Percentiles rank a stretch among this genome's conserved stretches.
phyloP scores from a whole-genome alignment of 2,797 vertebrate genomes.

The Acanthurus tractus region DNA sequence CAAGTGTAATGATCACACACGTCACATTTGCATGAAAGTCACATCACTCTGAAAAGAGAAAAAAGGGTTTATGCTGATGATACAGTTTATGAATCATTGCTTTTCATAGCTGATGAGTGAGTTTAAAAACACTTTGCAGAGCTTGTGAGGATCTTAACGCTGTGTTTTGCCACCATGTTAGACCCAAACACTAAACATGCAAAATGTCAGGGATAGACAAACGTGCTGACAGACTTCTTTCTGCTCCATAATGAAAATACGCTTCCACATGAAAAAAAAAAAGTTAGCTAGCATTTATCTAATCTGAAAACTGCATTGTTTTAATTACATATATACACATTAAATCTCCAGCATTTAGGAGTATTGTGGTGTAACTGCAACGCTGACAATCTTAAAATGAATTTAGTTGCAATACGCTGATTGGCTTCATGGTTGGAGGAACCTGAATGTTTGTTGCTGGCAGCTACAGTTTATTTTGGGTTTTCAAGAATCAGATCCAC shows the following conservation, averaged over 20 bases:
- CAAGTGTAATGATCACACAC: constrained; percentile 53
- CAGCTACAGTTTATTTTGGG: constrained; percentile 75
- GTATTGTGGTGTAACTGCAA: constrained; percentile 18
- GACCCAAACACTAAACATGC: constrained; percentile 14
- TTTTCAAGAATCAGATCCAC: constrained; percentile 63
- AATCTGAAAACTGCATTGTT: constrained; percentile 44
- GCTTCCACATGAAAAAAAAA: constrained; percentile 27
- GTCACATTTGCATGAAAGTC: constrained; percentile 72
- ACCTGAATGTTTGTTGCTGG: constrained; percentile 71
- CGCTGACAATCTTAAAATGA: constrained; percentile 51
- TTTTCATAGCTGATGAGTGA: constrained; percentile 63
- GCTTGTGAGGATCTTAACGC: constrained; percentile 38
- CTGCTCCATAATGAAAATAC: constrained; percentile 44
- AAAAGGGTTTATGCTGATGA: constrained; percentile 66
- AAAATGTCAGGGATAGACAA: constrained; percentile 46
- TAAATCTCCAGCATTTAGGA: constrained; percentile 3
- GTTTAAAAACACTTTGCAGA: constrained; percentile 66
- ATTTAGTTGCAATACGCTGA: constrained; percentile 58
- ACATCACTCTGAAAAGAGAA: constrained; percentile 51
- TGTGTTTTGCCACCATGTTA: constrained; percentile 48
- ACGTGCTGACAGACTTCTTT: constrained; percentile 42
- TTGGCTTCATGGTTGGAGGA: constrained; percentile 71
- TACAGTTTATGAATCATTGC: constrained; percentile 69
- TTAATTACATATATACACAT: constrained; percentile 36
- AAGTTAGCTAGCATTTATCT: constrained; percentile 30